These are phyloP conservation scores for Cirrhinus molitorella DNA, from an alignment of 2,797 vertebrate genomes.

Conservation along the genomic window DNA sequence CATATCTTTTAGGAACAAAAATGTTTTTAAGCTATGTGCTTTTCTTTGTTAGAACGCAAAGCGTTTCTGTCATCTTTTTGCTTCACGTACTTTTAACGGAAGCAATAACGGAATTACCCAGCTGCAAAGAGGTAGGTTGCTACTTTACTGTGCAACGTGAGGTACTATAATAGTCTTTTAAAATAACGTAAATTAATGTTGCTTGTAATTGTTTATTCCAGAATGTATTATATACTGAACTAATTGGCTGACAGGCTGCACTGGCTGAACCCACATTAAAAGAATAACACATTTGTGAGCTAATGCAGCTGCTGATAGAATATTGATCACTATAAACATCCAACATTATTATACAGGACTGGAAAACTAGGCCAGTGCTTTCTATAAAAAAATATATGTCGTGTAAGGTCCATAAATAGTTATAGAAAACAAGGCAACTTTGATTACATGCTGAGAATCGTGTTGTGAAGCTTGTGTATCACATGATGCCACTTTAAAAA, in stretches of 20 bases:
- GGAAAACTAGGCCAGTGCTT: neutral
- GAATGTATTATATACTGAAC: slow-evolving; percentile 16
- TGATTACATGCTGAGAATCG: neutral
- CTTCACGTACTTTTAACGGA: slow-evolving; percentile 61
- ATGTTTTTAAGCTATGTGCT: slow-evolving; percentile 24
- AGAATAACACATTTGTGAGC: neutral
- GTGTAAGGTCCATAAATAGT: neutral
- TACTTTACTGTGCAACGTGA: neutral
- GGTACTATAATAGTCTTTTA: neutral
- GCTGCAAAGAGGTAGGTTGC: slow-evolving; percentile 82
- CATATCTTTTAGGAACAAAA: neutral
- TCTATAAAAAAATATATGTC: slow-evolving; percentile 9
- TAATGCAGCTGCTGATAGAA: slow-evolving; percentile 5
- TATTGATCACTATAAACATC: slow-evolving; percentile 19
- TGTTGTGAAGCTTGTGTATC: neutral
- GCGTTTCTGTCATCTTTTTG: neutral
- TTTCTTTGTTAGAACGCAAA: neutral
- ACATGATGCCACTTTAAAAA: neutral
- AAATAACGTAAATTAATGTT: neutral
- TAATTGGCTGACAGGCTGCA: slow-evolving; percentile 42
- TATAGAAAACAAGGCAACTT: neutral
- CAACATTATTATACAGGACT: neutral
- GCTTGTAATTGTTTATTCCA: neutral
- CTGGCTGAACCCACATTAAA: slow-evolving; percentile 34
- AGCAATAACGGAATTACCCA: slow-evolving; percentile 75